Evolutionary conservation across 2,113 vertebrate species (phyloP).

Genomic region (Phocoena sinus): DNA sequence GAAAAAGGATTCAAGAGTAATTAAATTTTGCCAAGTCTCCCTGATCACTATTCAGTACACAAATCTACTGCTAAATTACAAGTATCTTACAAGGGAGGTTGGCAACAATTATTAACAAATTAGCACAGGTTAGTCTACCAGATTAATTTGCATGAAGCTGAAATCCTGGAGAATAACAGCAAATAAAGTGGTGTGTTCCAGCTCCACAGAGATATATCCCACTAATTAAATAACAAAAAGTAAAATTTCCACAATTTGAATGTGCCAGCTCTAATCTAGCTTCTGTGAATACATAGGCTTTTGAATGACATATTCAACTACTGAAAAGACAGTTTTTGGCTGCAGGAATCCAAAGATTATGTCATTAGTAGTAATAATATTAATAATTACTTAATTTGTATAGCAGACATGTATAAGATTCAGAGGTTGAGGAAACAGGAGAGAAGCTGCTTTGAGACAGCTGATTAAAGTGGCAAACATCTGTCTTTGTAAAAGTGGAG

Average conservation of each 20-base stretch:
- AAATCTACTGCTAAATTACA: conserved; percentile 43
- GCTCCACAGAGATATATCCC: neutral
- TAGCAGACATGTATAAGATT: neutral
- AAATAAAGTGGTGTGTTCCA: neutral
- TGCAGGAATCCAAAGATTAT: neutral
- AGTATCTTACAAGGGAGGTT: conserved; percentile 5
- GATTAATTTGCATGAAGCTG: conserved; percentile 1
- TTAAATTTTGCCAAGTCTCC: conserved; percentile 34
- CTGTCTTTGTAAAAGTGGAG: conserved; percentile 7
- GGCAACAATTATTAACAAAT: conserved; percentile 50
- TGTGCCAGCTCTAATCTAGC: neutral
- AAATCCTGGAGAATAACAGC: neutral
- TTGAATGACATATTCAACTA: neutral
- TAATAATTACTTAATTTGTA: neutral
- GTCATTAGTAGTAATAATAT: neutral
- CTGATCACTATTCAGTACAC: conserved; percentile 24
- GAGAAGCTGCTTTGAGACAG: neutral
- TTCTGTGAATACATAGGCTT: neutral
- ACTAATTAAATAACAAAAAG: conserved; percentile 16
- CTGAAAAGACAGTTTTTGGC: neutral
- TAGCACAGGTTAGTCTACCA: conserved; percentile 25
- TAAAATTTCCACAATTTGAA: conserved; percentile 5
- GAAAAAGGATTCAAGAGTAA: neutral
- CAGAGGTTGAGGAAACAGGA: neutral
- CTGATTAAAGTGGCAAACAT: neutral